These are phyloP conservation scores for Oreochromis spilurus DNA, from an alignment of 2,113 vertebrate species.

Conservation along the genomic window DNA sequence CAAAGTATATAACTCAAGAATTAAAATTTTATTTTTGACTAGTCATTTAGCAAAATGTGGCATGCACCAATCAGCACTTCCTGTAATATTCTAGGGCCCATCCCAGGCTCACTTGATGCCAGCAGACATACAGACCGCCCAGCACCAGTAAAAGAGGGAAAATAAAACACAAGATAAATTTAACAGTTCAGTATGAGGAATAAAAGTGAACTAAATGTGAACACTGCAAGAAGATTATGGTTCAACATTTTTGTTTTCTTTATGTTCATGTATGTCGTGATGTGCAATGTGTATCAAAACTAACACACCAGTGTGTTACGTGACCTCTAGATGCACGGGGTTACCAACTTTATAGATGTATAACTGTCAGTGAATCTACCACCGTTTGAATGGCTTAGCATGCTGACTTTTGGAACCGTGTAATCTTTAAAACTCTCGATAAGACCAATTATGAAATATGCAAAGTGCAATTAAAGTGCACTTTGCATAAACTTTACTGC, in stretches of 20 bases:
- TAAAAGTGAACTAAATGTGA: neutral
- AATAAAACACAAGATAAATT: neutral
- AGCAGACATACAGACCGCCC: neutral
- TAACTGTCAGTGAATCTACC: neutral
- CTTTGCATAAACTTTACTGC: neutral
- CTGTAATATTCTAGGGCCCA: neutral
- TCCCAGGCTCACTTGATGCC: neutral
- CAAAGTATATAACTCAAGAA: neutral
- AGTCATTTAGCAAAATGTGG: neutral
- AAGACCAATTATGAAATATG: neutral
- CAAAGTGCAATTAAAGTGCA: neutral
- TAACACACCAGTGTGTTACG: neutral
- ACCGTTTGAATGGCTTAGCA: neutral
- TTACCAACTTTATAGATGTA: neutral
- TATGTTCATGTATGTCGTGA: neutral
- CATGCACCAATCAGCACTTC: neutral
- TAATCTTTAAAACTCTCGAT: slow-evolving; percentile 24
- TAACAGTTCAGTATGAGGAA: neutral
- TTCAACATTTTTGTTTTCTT: neutral
- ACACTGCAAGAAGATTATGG: neutral
- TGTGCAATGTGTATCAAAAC: neutral
- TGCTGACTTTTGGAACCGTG: slow-evolving; percentile 14
- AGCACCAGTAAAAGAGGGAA: neutral
- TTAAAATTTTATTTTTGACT: neutral
- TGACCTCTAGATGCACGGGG: accelerated